Evolutionary conservation across 2,113 vertebrate species (phyloP).

Genomic region (Arothron firmamentum): DNA sequence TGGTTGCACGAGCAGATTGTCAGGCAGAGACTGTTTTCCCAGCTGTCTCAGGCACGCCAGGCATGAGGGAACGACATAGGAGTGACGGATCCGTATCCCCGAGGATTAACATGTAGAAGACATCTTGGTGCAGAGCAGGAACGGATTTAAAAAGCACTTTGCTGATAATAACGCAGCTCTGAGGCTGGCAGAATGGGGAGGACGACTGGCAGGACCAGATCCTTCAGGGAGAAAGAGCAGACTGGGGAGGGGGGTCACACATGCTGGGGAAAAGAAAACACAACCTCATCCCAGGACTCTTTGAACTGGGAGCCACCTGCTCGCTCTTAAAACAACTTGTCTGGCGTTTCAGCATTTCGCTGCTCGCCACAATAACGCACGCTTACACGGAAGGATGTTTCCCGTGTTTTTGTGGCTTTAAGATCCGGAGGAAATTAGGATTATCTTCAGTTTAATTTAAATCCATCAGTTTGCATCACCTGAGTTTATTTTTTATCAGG

Average conservation of each 20-base stretch:
- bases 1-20: slow-evolving; percentile 36
- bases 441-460: too few relatives aligned
- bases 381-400: slow-evolving; percentile 24
- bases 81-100: slow-evolving; percentile 70
- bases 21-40: slow-evolving; percentile 72
- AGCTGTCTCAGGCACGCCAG: slow-evolving; percentile 74
- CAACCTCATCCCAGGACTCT: slow-evolving; percentile 58
- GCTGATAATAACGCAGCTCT: slow-evolving; percentile 72
- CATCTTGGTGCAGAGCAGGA: slow-evolving; percentile 70
- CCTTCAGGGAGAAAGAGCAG: slow-evolving; percentile 23
- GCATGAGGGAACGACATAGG: slow-evolving; percentile 67
- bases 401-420: slow-evolving; percentile 16
- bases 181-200: slow-evolving; percentile 47
- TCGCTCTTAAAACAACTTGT: slow-evolving; percentile 58
- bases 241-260: background rate
- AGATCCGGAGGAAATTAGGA: too few relatives aligned
- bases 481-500: too few relatives aligned
- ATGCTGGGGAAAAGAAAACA: slow-evolving; percentile 56
- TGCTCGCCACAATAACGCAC: slow-evolving; percentile 47
- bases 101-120: slow-evolving; percentile 74
- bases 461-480: too few relatives aligned
- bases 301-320: slow-evolving; percentile 71
- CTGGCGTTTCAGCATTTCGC: slow-evolving; percentile 53
- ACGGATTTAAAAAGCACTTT: slow-evolving; percentile 78
- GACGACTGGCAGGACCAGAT: slow-evolving; percentile 35